These are phyloP conservation scores for Lagenorhynchus albirostris DNA, from an alignment of 2,113 vertebrate species.

Conservation along the genomic window DNA sequence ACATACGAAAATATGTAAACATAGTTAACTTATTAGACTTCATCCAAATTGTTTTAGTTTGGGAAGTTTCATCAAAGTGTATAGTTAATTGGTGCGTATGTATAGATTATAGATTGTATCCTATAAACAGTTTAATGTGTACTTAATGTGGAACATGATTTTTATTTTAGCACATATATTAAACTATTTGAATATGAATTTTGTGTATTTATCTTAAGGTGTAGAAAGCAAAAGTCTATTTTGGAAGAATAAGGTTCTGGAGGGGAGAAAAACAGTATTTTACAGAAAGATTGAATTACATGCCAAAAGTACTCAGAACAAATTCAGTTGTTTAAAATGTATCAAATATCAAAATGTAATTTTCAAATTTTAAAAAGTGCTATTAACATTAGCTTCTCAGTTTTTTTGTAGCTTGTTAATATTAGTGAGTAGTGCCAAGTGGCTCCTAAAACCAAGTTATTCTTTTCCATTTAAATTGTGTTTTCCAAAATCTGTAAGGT, in stretches of 20 bases:
- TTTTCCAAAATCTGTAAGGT: conserved; percentile 9
- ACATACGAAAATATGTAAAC: conserved; percentile 1
- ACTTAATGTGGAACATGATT: neutral
- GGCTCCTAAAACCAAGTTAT: conserved; percentile 28
- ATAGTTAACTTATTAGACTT: neutral
- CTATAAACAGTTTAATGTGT: neutral
- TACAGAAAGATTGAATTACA: neutral
- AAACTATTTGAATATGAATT: neutral
- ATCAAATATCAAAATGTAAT: conserved; percentile 45
- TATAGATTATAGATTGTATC: neutral
- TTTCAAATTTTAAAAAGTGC: conserved; percentile 43
- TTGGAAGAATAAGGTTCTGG: neutral
- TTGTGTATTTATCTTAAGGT: neutral
- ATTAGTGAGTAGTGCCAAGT: conserved; percentile 4
- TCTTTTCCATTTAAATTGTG: conserved; percentile 20
- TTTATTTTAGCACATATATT: neutral
- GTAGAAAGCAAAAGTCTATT: neutral
- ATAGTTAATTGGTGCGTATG: neutral
- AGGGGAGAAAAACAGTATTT: conserved; percentile 5
- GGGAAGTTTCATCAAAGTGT: neutral
- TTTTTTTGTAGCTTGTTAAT: conserved; percentile 52
- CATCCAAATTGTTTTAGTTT: neutral
- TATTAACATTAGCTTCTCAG: conserved; percentile 31
- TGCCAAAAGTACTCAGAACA: conserved; percentile 7
- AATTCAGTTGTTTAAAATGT: conserved; percentile 49